Base-by-base conservation (phyloP, 1,140 invertebrate genomes). In the Ceratoteleas bidentatus region DNA sequence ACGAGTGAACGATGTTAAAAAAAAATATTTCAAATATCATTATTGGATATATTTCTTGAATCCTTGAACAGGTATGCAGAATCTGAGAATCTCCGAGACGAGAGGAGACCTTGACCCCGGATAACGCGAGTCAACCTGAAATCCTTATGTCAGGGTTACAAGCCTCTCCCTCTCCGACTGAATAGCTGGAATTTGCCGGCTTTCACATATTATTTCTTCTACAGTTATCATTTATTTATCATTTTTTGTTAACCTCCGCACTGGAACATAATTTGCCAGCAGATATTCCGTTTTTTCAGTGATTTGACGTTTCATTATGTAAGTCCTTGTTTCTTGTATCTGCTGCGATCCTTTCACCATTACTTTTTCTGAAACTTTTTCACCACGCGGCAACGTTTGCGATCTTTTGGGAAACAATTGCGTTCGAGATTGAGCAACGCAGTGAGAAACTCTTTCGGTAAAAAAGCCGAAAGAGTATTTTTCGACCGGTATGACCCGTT, bases 91-190 rank as follows among this genome's bases (percentile, higher is more conserved):
- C 72, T 61, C 10, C 34, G 64, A 75, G 61, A 85, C 43, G 64
- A 75, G 57, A 86, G 84, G 57, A 86, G 83, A 85, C 87, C 87
- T 88, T 89, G 87, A 88, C 84, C 87, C 85, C 80, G 80, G 83
- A 73, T 82, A 79, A 85, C 58, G 77, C 79, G 58, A 87, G 83
- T 87, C 84, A 84, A 85, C 84, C 64, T 74, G 40, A 77, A 81
- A 79, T 80, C 73, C 77, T 84, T 80, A 80, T 77, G 72, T 73
- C 68, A 76, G 47, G 69, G 52, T 82, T 64, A 72, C 73, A 73
- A 76, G 73, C 47, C 56, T 77, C 33, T 70, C 61, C 60, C 47
- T 74, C 47, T 56, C 53, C 43, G 40, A 7, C 16, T 9, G 1
- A 53, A 52, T 32, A 38, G 34, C 45, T 60, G n/a, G 34, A 38